Evolutionary conservation across 2,113 vertebrate species (phyloP).

Genomic region (Chaetorhynchus papuensis): DNA sequence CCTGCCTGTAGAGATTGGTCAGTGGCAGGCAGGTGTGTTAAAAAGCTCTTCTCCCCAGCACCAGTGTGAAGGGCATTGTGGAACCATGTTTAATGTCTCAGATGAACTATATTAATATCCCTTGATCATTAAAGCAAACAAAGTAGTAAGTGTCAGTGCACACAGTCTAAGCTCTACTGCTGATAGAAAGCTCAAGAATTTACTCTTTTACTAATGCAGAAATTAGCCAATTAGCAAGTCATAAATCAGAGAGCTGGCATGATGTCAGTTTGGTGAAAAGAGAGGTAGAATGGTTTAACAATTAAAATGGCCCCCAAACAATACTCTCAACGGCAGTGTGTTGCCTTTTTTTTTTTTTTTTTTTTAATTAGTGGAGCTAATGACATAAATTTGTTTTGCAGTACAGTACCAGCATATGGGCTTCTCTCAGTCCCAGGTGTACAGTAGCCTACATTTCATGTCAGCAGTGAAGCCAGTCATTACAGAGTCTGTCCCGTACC

Average conservation of each 20-base stretch:
- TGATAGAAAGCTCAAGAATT: neutral
- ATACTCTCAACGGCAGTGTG: neutral
- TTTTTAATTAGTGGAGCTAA: conserved; percentile 61
- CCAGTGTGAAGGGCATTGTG: neutral
- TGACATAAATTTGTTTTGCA: conserved; percentile 61
- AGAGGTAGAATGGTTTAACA: neutral
- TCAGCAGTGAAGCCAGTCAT: conserved; percentile 64
- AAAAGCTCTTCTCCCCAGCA: neutral
- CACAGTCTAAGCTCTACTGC: neutral
- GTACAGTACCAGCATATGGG: conserved; percentile 60
- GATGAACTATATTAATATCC: neutral
- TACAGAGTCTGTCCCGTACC: conserved; percentile 57
- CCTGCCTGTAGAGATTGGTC: neutral
- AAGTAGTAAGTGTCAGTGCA: neutral
- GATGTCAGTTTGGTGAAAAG: neutral
- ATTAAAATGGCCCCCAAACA: conserved; percentile 14
- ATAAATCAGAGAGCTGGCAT: neutral
- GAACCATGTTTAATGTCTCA: neutral
- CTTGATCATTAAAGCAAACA: neutral
- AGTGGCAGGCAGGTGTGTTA: neutral
- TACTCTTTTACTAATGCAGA: neutral
- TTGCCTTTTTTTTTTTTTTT: neutral
- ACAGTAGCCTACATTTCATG: conserved; percentile 41
- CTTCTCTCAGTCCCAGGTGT: conserved; percentile 65
- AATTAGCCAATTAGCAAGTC: conserved; percentile 14